These are phyloP conservation scores for Holothuria scabra DNA, from an alignment of 53 echinoderm and acorn worm genomes.

Conservation along the genomic window DNA sequence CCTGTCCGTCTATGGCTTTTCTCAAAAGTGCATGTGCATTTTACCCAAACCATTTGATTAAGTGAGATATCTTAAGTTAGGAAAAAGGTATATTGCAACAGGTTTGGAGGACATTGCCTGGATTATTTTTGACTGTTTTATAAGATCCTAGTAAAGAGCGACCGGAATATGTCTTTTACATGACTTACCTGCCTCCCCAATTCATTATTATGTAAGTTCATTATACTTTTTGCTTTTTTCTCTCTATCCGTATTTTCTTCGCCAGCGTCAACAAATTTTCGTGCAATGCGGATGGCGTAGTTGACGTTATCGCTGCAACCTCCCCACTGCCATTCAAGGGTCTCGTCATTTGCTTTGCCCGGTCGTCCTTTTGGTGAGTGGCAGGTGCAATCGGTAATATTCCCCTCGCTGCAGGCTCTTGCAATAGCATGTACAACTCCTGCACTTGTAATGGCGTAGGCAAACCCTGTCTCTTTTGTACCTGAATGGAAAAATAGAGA, in stretches of 20 bases:
- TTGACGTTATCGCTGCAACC: slow-evolving; percentile 87
- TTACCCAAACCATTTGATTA: too few species aligned
- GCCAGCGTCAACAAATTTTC: slow-evolving; percentile 87
- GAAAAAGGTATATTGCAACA: too few species aligned
- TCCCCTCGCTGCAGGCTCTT: slow-evolving; percentile 77
- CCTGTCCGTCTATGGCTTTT: too few species aligned
- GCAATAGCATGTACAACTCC: slow-evolving; percentile 89
- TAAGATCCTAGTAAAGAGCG: too few species aligned
- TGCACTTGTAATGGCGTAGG: slow-evolving; percentile 93
- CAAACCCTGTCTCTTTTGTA: slow-evolving; percentile 83
- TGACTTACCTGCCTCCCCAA: slow-evolving; percentile 81
- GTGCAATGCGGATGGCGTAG: slow-evolving; percentile 70
- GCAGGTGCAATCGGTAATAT: slow-evolving; percentile 82
- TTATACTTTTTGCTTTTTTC: slow-evolving; percentile 57
- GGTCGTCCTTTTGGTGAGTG: slow-evolving; percentile 46
- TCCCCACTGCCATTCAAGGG: slow-evolving; percentile 86
- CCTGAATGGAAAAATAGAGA: slow-evolving; percentile 18
- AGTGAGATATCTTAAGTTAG: too few species aligned
- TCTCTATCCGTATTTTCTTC: slow-evolving; percentile 42
- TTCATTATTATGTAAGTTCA: slow-evolving; percentile 96
- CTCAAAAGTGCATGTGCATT: too few species aligned
- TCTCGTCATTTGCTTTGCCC: slow-evolving; percentile 41
- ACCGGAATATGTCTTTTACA: not conserved
- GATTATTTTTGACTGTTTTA: too few species aligned
- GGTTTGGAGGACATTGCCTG: too few species aligned